phyloP scores from a whole-genome alignment of 2,797 vertebrate genomes.

The Anisognathus igniventris region DNA sequence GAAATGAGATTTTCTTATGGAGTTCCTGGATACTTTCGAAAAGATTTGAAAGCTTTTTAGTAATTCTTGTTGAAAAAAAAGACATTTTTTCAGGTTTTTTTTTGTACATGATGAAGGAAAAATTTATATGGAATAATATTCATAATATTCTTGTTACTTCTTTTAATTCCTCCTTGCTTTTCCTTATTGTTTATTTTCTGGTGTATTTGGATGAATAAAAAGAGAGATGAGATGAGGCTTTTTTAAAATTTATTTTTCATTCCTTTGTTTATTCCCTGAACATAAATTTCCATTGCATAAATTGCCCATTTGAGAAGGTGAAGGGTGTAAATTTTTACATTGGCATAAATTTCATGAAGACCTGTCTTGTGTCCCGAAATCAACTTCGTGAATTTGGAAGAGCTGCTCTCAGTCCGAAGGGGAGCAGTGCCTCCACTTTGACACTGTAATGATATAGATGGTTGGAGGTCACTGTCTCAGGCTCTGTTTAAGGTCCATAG shows the following conservation, averaged over 20 bases:
- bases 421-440: neutral
- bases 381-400: neutral
- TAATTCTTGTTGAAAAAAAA: neutral
- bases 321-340: neutral
- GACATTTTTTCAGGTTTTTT: neutral
- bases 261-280: neutral
- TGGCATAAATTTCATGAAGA: neutral
- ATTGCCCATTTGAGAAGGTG: neutral
- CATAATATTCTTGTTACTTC: neutral
- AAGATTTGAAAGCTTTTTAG: neutral
- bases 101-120: neutral
- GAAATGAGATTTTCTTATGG: neutral
- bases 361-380: neutral
- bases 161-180: neutral
- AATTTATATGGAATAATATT: neutral
- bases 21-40: neutral
- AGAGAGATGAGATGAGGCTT: neutral
- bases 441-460: neutral
- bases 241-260: neutral
- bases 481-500: neutral
- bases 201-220: neutral
- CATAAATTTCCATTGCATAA: neutral
- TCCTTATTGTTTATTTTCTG: neutral
- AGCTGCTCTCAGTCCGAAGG: neutral
- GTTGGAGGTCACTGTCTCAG: neutral